These are phyloP conservation scores for Polymixis lichenea DNA, from an alignment of 2,888 invertebrate genomes.

Conservation along the genomic window DNA sequence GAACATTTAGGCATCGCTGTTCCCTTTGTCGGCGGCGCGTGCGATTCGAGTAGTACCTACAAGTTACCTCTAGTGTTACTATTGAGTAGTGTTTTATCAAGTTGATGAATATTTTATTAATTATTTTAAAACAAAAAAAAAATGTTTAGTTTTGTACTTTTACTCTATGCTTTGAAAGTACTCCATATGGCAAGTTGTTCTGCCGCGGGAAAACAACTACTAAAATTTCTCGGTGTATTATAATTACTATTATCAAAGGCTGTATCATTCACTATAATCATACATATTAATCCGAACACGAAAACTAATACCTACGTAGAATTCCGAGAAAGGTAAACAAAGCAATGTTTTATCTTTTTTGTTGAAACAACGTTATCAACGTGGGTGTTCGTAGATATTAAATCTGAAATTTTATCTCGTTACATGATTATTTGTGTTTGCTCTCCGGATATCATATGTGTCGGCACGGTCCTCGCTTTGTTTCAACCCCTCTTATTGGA, in stretches of 20 bases:
- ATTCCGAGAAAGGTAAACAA: conserved; percentile 47
- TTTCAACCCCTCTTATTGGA: conserved; percentile 21
- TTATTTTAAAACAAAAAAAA: too few relatives aligned
- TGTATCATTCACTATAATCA: conserved; percentile 23
- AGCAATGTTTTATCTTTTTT: conserved; percentile 39
- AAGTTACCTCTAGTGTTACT: too few relatives aligned
- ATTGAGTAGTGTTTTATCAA: too few relatives aligned
- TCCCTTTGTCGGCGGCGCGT: too few relatives aligned
- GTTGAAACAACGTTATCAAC: conserved; percentile 50
- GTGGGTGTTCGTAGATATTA: conserved; percentile 45
- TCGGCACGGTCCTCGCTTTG: conserved; percentile 26
- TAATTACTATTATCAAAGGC: neutral
- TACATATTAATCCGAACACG: conserved; percentile 27
- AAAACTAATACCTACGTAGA: conserved; percentile 25
- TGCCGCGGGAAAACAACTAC: too few relatives aligned
- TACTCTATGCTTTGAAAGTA: too few relatives aligned
- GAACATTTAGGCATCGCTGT: too few relatives aligned
- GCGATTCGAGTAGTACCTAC: too few relatives aligned
- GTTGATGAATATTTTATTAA: too few relatives aligned
- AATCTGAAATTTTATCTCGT: conserved; percentile 58
- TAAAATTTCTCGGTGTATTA: too few relatives aligned
- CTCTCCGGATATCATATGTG: conserved; percentile 39
- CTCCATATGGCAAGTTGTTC: too few relatives aligned
- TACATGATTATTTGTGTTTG: conserved; percentile 53
- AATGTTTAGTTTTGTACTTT: too few relatives aligned